Conservation (phyloP, 2,888 invertebrate species). For the Lepidocyrtoides sp. region DNA sequence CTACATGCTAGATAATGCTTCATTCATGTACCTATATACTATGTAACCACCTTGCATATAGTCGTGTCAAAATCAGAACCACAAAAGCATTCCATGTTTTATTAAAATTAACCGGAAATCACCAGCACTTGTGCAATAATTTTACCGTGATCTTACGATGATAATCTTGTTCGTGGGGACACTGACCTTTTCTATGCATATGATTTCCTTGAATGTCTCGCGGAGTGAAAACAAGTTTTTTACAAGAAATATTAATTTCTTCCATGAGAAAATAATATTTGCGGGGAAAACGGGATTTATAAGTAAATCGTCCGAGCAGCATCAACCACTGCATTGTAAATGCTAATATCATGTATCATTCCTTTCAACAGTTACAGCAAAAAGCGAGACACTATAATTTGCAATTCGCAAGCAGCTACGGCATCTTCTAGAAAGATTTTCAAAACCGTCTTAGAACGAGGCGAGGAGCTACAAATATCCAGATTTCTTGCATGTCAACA, state of each 20-base stretch:
- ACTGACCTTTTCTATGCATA: slow-evolving; percentile 70
- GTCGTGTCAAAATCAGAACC: background rate
- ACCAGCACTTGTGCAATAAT: background rate
- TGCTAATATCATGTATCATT: background rate
- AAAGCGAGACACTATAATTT: background rate
- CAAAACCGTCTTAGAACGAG: background rate
- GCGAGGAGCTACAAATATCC: background rate
- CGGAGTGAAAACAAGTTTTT: slow-evolving; percentile 69
- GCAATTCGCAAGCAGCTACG: background rate
- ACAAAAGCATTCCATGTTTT: slow-evolving; percentile 2
- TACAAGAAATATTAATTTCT: slow-evolving; percentile 1
- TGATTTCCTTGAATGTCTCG: slow-evolving; percentile 39
- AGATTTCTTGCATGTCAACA: background rate
- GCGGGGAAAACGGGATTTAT: slow-evolving; percentile 40
- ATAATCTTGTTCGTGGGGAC: slow-evolving; percentile 38
- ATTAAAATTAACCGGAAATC: slow-evolving; percentile 48
- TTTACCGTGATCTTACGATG: background rate
- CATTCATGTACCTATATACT: background rate
- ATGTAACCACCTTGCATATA: no score
- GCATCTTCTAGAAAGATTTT: background rate
- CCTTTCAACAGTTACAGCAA: background rate
- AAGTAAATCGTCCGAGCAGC: background rate
- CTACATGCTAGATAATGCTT: background rate
- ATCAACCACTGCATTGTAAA: background rate
- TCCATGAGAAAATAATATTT: slow-evolving; percentile 73